Evolutionary conservation across 2,888 invertebrate genomes (phyloP).

Genomic region (Arrhopalites spinosus): DNA sequence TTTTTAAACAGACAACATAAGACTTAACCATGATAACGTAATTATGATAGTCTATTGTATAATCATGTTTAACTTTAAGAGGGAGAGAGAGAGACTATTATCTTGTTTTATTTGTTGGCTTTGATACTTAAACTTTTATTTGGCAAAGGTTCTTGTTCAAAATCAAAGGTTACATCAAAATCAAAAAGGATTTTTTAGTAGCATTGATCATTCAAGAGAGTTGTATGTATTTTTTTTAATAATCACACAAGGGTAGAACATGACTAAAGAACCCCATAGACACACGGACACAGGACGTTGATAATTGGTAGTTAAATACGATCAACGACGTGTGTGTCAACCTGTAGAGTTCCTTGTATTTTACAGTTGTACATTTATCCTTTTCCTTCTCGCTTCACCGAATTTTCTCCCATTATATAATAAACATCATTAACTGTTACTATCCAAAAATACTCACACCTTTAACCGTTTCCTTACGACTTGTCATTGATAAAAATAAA

Average conservation of each 20-base stretch:
- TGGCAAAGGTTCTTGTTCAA: no score
- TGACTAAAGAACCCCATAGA: not conserved
- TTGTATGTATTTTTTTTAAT: not conserved
- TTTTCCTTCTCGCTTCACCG: conserved; percentile 4
- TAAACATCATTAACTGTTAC: no score
- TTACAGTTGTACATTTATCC: not conserved
- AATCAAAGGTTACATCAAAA: no score
- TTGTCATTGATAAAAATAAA: no score
- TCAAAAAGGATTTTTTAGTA: not conserved
- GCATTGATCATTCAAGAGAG: not conserved
- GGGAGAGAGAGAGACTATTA: not conserved
- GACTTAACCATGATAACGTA: conserved; percentile 20
- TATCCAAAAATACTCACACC: no score
- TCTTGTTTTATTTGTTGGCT: not conserved
- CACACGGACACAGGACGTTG: no score
- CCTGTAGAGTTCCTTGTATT: not conserved
- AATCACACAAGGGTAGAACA: not conserved
- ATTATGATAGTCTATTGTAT: not conserved
- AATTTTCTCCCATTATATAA: not conserved
- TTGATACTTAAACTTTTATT: no score
- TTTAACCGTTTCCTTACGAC: no score
- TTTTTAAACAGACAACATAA: not conserved
- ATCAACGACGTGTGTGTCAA: no score
- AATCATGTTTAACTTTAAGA: not conserved
- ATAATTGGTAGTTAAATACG: no score